These are phyloP conservation scores for Stegodyphus mimosarum DNA, from an alignment of 1,140 invertebrate genomes.

Conservation along the genomic window DNA sequence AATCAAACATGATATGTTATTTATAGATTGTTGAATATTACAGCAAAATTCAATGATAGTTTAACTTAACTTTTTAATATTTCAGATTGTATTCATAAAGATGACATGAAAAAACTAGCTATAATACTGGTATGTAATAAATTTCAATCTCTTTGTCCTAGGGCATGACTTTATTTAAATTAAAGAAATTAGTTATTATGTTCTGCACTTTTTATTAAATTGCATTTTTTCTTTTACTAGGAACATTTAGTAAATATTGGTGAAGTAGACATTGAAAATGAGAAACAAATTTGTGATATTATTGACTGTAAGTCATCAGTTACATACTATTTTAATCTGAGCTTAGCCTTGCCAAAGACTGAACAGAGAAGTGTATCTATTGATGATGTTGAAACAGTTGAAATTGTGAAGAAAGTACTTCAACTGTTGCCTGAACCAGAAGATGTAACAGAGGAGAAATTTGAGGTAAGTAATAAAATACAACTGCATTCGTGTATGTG, in stretches of 20 bases:
- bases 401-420: conserved; percentile 72
- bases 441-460: conserved; percentile 65
- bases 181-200: neutral
- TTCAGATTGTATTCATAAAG: conserved; percentile 45
- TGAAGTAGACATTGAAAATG: conserved; percentile 68
- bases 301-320: conserved; percentile 9
- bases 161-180: conserved; percentile 5
- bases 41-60: too few relatives aligned
- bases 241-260: conserved; percentile 74
- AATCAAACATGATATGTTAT: too few relatives aligned
- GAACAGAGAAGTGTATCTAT: neutral
- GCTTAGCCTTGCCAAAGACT: neutral
- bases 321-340: conserved; percentile 21
- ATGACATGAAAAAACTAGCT: conserved; percentile 42
- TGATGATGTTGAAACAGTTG: conserved; percentile 68
- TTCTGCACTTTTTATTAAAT: neutral
- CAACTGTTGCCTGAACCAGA: conserved; percentile 72
- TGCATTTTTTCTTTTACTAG: conserved; percentile 64
- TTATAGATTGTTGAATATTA: too few relatives aligned
- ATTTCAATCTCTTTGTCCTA: too few relatives aligned
- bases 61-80: neutral
- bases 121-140: conserved; percentile 43
- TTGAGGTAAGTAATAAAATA: conserved; percentile 60
- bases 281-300: conserved; percentile 32
- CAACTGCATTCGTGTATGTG: neutral